These are phyloP conservation scores for Sciaenops ocellatus DNA, from an alignment of 2,797 vertebrate genomes.

Conservation along the genomic window DNA sequence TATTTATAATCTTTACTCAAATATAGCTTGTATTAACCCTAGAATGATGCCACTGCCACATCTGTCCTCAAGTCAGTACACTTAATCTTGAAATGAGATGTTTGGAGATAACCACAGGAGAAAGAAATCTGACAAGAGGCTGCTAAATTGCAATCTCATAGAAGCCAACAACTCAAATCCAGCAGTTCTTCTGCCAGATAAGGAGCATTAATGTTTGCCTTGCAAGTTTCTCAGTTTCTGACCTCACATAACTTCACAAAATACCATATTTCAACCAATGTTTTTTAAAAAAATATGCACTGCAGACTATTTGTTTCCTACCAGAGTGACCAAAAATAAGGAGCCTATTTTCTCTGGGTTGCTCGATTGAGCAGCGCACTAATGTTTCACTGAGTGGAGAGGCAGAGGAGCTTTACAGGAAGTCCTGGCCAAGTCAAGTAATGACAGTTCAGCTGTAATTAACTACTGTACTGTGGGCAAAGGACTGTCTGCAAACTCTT, in stretches of 20 bases:
- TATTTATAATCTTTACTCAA: constrained; percentile 14
- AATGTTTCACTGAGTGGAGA: constrained; percentile 49
- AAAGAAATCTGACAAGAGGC: background rate
- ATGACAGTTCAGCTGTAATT: constrained; percentile 61
- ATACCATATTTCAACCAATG: constrained; percentile 2
- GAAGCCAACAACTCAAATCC: background rate
- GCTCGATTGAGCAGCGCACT: constrained; percentile 30
- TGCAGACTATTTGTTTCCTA: background rate
- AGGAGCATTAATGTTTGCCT: background rate
- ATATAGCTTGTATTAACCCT: background rate
- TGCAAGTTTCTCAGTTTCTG: constrained; percentile 12
- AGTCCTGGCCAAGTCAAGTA: constrained; percentile 54
- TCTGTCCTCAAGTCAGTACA: constrained; percentile 6
- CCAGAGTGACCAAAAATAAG: constrained; percentile 22
- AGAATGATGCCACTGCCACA: constrained; percentile 1
- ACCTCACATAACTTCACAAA: constrained; percentile 16
- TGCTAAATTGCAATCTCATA: background rate
- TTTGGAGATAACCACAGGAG: constrained; percentile 39
- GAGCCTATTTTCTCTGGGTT: background rate
- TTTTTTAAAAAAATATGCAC: background rate
- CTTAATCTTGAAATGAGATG: constrained; percentile 45
- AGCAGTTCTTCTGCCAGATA: background rate
- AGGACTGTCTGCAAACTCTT: constrained; percentile 34
- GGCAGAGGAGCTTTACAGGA: constrained; percentile 56
- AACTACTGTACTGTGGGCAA: constrained; percentile 30